Base-by-base conservation (phyloP, 2,797 vertebrate species). In the Gouania willdenowi region DNA sequence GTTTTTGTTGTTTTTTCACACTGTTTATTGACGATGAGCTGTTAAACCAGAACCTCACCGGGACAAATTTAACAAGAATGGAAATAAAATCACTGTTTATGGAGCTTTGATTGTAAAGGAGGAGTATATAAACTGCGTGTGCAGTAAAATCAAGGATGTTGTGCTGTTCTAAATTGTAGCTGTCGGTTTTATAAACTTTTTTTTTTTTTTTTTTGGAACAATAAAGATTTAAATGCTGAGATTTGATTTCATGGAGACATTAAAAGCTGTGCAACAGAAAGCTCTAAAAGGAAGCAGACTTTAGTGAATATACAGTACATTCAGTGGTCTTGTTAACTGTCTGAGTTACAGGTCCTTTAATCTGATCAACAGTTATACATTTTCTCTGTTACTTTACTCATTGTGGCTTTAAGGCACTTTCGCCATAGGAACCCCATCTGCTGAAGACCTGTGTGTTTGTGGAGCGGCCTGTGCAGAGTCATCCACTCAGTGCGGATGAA, bases 401-500 rank as follows among this genome's bases (percentile, higher is more conserved):
- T 41, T 44, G 44, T 75, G 63, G 26, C 53, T 21, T 59, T 38
- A 60, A 41, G 55, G 44, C 46, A 21, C 33, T 49, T 57, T 65
- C 63, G 41, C 64, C 64, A 19, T 42, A 70, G 70, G 71, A 75
- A 65, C 66, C 62, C 64, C 63, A 64, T 65, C 63, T 47, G 34
- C 56, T 24, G 25, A 47, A 64, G 52, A 61, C 36, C 44, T 0
- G 29, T 37, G 49, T 66, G 53, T 85, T 83, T 81, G 78, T 72
- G 72, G 70, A 70, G 56, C 71, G 59, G 75, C 67, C 75, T 70
- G 32, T 36, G 56, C 55, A 33, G 48, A 78, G 71, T 78, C 69
- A 50, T 75, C 73, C 56, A 45, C 82, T 87, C 77, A 77, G 81
- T 86, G 71, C 62, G 82, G 75, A 82, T 83, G 85, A 87, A 88